Conservation (phyloP, 2,797 vertebrate species). For the Chaenodraco wilsoni region DNA sequence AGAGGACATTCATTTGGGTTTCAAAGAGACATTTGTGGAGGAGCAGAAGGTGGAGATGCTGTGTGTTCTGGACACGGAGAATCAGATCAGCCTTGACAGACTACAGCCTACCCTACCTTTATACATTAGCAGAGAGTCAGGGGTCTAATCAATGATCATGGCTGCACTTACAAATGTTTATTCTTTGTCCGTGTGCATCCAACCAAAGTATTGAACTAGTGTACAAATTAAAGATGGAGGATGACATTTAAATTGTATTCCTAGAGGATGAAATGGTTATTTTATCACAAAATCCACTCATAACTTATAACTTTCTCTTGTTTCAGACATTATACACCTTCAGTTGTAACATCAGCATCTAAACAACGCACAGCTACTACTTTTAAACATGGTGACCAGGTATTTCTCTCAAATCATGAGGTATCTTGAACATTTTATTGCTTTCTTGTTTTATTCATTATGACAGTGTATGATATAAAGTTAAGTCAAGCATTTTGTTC, state of each 20-base stretch:
- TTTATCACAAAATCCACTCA: slow-evolving; percentile 32
- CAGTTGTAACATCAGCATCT: slow-evolving; percentile 47
- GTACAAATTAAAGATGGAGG: slow-evolving; percentile 44
- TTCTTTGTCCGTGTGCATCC: slow-evolving; percentile 55
- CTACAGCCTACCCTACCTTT: slow-evolving; percentile 86
- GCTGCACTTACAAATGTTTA: slow-evolving; percentile 49
- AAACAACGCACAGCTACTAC: slow-evolving; percentile 36
- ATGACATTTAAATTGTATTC: slow-evolving; percentile 33
- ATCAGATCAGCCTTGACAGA: slow-evolving; percentile 87
- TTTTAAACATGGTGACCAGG: slow-evolving; percentile 30
- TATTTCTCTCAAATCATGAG: slow-evolving; percentile 51
- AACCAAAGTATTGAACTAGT: slow-evolving; percentile 63
- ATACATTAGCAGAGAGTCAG: slow-evolving; percentile 91
- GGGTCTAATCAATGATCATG: slow-evolving; percentile 75
- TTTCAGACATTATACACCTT: slow-evolving; percentile 51
- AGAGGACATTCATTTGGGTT: slow-evolving; percentile 69
- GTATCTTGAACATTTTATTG: slow-evolving; percentile 40
- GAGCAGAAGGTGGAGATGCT: slow-evolving; percentile 84
- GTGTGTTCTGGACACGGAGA: slow-evolving; percentile 87
- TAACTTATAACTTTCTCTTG: slow-evolving; percentile 34
- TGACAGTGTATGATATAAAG: slow-evolving; percentile 47
- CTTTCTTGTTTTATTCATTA: slow-evolving; percentile 53
- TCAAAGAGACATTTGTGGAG: slow-evolving; percentile 77
- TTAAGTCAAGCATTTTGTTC: slow-evolving; percentile 45
- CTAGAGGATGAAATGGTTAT: neutral